Evolutionary conservation across 2,888 invertebrate genomes (phyloP).

Genomic region (Dicranocentrus wangi): DNA sequence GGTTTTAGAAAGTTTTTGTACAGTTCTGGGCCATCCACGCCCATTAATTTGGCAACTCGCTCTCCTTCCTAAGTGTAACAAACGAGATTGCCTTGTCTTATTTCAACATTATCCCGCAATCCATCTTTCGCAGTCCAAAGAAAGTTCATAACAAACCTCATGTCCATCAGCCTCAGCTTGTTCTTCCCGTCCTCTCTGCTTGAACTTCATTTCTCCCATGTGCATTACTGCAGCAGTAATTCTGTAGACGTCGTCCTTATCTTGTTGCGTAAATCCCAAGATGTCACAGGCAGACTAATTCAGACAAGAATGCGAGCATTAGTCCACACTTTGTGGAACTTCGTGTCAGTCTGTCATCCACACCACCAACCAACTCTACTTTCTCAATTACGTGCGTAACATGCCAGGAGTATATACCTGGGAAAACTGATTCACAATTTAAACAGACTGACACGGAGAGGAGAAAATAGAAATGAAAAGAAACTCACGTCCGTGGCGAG

Average conservation of each 20-base stretch:
- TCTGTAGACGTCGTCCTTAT: slow-evolving; percentile 76
- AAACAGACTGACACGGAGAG: too few species aligned
- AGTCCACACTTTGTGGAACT: too few species aligned
- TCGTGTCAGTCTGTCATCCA: too few species aligned
- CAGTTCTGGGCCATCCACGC: slow-evolving; percentile 76
- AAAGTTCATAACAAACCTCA: background rate
- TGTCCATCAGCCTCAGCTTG: slow-evolving; percentile 64
- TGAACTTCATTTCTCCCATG: slow-evolving; percentile 79
- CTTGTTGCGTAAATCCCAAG: slow-evolving; percentile 77
- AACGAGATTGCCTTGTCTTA: background rate
- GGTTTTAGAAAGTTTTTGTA: slow-evolving; percentile 76
- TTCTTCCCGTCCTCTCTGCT: slow-evolving; percentile 80
- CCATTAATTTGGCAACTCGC: slow-evolving; percentile 75
- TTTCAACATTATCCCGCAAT: background rate
- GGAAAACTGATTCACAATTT: too few species aligned
- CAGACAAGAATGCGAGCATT: too few species aligned
- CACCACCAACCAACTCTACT: too few species aligned
- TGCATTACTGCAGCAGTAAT: slow-evolving; percentile 70
- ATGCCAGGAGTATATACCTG: too few species aligned
- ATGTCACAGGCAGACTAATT: slow-evolving; percentile 78
- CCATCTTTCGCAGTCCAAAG: background rate
- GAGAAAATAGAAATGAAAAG: too few species aligned
- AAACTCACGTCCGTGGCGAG: too few species aligned
- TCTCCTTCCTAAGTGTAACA: slow-evolving; percentile 25
- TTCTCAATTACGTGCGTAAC: too few species aligned